Percentiles rank a stretch among this genome's conserved stretches.
phyloP scores from a whole-genome alignment of 1,140 invertebrate genomes.

The Heterodera schachtii region DNA sequence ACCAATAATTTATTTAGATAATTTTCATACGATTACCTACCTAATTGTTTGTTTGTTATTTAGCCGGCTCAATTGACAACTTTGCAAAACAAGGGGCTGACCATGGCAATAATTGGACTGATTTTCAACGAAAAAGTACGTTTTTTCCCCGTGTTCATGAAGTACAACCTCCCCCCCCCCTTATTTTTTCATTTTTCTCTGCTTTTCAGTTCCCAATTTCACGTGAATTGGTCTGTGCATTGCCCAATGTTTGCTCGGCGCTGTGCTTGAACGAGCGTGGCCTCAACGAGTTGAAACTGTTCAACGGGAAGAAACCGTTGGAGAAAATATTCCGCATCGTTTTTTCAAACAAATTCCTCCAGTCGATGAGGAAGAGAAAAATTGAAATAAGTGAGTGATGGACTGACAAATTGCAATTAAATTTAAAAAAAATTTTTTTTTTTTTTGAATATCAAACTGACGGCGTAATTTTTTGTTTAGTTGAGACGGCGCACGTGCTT shows the following conservation, averaged over 20 bases:
- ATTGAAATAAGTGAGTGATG: constrained; percentile 44
- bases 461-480: constrained; percentile 42
- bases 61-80: constrained; percentile 79
- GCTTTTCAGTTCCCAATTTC: constrained; percentile 73
- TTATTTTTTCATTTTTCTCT: constrained; percentile 69
- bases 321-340: constrained; percentile 77
- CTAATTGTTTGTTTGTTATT: not conserved
- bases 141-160: too few relatives aligned
- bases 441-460: too few relatives aligned
- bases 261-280: constrained; percentile 83
- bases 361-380: constrained; percentile 52
- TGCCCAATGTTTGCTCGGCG: constrained; percentile 88
- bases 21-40: not conserved
- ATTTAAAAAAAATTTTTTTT: too few relatives aligned
- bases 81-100: constrained; percentile 84
- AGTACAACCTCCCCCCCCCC: too few relatives aligned
- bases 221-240: constrained; percentile 81
- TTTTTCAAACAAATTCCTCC: constrained; percentile 56
- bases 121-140: constrained; percentile 43
- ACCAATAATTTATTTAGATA: not conserved
- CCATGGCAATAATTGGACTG: constrained; percentile 77
- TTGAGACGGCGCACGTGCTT: constrained; percentile 83
- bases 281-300: constrained; percentile 77
- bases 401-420: not conserved
- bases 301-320: constrained; percentile 81